Evolutionary conservation across 2,113 vertebrate genomes (phyloP), one percentile per base, ranked within the genome.

Genomic region (Pelecanus crispus): DNA sequence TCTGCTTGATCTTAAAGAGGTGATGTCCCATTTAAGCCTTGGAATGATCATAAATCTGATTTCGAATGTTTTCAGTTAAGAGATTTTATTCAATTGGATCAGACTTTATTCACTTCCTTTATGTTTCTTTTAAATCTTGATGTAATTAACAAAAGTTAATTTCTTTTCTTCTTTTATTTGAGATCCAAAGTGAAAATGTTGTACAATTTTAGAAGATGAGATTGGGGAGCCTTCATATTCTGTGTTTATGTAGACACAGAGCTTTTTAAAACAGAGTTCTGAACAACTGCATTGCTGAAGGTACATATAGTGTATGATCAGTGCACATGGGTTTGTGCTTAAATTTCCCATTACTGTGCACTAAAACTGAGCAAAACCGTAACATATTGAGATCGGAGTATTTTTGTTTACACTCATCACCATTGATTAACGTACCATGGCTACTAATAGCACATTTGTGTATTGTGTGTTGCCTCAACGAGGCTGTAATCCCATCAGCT

Each of bases 61-160:
- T 77, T 91, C 67, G 44, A 94, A 85, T 81, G 42, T 84, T 96
- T 94, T 93, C 80, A 89, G 67, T 85, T 58, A 83, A 70, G 82
- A 81, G 56, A 59, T 92, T 95, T 96, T 91, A 68, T 95, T 95
- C 86, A 91, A 15, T 92, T 94, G 71, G 10, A 88, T 93, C 31
- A 58, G 82, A 34, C 63, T 86, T 81, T 36, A 75, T 86, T 91
- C 24, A 66, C 50, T 95, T 89, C 15, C 13, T 96, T 94, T 92
- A 88, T 94, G 53, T 38, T 94, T 95, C 66, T 92, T 96, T 89
- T 88, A 94, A 92, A 88, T 93, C 72, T 90, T 84, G 62, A 45
- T 95, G 83, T 93, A 92, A 94, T 97, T 96, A 96, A 90, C 34
- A 81, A 36, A 94, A 93, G 44, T 75, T 95, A 62, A 75, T 95